phyloP scores from a whole-genome alignment of 2,888 invertebrate genomes.

The Isotomurus palustris region DNA sequence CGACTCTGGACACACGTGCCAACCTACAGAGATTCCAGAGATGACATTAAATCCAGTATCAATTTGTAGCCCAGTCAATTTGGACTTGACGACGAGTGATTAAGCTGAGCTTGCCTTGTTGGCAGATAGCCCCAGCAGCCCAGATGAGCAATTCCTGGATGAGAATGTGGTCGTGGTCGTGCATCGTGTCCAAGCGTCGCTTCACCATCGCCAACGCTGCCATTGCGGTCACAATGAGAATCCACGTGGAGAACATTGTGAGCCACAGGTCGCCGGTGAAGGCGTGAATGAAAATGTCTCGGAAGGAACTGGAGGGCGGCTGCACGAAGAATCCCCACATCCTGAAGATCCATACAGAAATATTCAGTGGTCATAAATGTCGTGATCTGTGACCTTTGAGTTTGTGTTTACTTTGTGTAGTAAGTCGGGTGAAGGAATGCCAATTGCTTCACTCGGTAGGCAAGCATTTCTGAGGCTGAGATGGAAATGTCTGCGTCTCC shows the following conservation, averaged over 20 bases:
- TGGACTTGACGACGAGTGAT: not conserved
- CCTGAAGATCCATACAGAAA: no score
- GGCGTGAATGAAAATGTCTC: slow-evolving; percentile 35
- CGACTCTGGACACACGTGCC: slow-evolving; percentile 33
- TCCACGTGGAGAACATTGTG: slow-evolving; percentile 34
- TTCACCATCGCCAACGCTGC: slow-evolving; percentile 23
- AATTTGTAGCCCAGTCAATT: no score
- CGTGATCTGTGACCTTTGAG: not conserved
- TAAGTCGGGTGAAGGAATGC: slow-evolving; percentile 30
- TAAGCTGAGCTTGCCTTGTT: slow-evolving; percentile 24
- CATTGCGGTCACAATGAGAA: slow-evolving; percentile 28
- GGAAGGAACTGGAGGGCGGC: slow-evolving; percentile 28
- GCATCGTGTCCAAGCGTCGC: slow-evolving; percentile 22
- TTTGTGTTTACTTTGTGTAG: slow-evolving; percentile 18
- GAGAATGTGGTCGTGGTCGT: slow-evolving; percentile 30
- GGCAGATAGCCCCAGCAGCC: slow-evolving; percentile 34
- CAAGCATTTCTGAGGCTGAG: slow-evolving; percentile 24
- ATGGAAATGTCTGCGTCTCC: slow-evolving; percentile 31
- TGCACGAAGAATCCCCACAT: slow-evolving; percentile 33
- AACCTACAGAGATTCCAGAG: slow-evolving; percentile 19
- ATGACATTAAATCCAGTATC: no score
- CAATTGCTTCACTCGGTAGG: slow-evolving; percentile 12
- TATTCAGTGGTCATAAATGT: not conserved
- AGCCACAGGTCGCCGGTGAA: slow-evolving; percentile 33
- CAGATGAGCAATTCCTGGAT: slow-evolving; percentile 29